These are phyloP conservation scores for Petrolisthes manimaculis DNA, from an alignment of 2,888 invertebrate species.

Conservation along the genomic window DNA sequence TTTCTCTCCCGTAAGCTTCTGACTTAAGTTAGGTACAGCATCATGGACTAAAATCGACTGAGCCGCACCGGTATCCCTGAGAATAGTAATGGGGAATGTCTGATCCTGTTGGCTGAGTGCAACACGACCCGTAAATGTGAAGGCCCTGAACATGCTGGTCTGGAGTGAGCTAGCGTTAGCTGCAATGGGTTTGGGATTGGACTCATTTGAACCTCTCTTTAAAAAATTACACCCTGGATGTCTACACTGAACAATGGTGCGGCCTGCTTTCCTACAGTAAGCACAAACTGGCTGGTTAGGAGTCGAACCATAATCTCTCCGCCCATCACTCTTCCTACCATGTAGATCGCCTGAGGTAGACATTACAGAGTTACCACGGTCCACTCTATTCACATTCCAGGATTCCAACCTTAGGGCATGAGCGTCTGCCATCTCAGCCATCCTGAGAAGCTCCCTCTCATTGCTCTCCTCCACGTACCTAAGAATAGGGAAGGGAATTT, in stretches of 20 bases:
- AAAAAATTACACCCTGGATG: not conserved
- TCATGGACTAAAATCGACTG: not conserved
- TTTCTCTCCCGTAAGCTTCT: not conserved
- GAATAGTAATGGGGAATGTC: not conserved
- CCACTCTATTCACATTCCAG: not conserved
- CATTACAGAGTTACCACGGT: not conserved
- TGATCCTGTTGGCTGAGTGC: not conserved
- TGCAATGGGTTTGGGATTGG: not conserved
- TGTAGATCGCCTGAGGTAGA: not conserved
- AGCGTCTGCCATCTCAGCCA: not conserved
- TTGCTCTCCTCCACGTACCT: not conserved
- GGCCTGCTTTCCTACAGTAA: not conserved
- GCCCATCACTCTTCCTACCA: not conserved
- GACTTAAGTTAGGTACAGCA: not conserved
- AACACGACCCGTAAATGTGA: not conserved
- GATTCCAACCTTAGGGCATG: not conserved
- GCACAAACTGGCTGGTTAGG: not conserved
- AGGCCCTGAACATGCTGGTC: not conserved
- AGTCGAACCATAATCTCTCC: not conserved
- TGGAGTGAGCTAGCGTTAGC: not conserved
- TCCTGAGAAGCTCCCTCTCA: not conserved
- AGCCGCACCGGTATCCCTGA: not conserved
- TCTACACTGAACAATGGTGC: not conserved
- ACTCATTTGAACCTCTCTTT: not conserved
- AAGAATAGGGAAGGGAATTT: not conserved